Evolutionary conservation across 2,113 vertebrate genomes (phyloP).

Genomic region (Myrmophylax atrothorax): DNA sequence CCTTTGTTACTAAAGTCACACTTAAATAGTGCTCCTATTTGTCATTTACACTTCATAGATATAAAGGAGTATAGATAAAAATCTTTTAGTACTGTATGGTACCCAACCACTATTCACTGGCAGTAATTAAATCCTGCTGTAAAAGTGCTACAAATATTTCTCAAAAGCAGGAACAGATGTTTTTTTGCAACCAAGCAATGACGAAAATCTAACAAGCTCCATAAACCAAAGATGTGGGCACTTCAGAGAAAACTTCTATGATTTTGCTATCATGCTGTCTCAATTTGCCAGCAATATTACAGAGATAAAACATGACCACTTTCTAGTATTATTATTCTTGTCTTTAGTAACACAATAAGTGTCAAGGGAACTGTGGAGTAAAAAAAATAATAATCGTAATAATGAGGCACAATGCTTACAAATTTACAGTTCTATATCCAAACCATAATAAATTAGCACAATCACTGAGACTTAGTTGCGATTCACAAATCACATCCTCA

Average conservation of each 20-base stretch:
- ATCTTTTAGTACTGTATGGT: constrained; percentile 74
- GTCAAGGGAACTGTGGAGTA: background rate
- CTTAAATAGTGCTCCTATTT: constrained; percentile 55
- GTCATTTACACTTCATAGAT: constrained; percentile 76
- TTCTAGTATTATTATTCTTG: background rate
- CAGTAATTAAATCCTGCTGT: constrained; percentile 81
- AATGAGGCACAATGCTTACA: constrained; percentile 17
- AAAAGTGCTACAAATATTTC: constrained; percentile 77
- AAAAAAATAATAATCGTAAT: constrained; percentile 1
- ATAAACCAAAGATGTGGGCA: constrained; percentile 53
- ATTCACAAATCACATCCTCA: constrained; percentile 64
- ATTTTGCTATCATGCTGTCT: background rate
- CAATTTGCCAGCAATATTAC: constrained; percentile 37
- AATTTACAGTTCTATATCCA: constrained; percentile 40
- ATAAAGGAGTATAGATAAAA: constrained; percentile 66
- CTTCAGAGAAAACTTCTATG: constrained; percentile 41
- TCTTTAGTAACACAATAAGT: constrained; percentile 1
- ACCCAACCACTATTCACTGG: constrained; percentile 74
- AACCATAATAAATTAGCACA: constrained; percentile 53
- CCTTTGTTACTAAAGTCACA: constrained; percentile 27
- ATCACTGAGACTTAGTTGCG: constrained; percentile 42
- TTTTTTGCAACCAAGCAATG: constrained; percentile 66
- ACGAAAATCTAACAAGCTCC: constrained; percentile 65
- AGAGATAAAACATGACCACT: constrained; percentile 11
- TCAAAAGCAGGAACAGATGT: constrained; percentile 79